Base-by-base conservation (phyloP, 1,140 invertebrate species). In the Augochlora pura region DNA sequence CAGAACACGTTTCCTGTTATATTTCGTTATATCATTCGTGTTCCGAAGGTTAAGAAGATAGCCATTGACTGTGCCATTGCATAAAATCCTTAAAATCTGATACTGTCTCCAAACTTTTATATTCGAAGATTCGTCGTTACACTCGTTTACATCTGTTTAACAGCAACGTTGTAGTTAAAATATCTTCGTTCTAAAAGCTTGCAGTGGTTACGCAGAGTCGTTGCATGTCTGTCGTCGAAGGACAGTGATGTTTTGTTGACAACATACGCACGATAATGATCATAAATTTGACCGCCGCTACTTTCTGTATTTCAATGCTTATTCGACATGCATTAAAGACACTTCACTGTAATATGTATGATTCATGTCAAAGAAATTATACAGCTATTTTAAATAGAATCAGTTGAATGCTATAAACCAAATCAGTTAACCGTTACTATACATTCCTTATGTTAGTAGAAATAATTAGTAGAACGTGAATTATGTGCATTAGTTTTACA, bases 261-360 rank as follows among this genome's bases (percentile, higher is more conserved):
- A 64, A 73, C 14, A 7, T 49, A 64, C n/a, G 27, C 42, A 9
- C 38, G 25, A 12, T 16, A 59, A 23, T 6, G 42, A 52, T 3
- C 57, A 23, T 73, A 73, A 73, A 63, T 52, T 64, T 18, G 39
- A n/a, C 67, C 67, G n/a, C 27, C 25, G 12, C 14, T 75, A 60
- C 12, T 59, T 67, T 60, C 2, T 10, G 8, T 7, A 27, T 4
- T n/a, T 59, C 25, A 3, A 67, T 21, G 32, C 57, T 52, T 63
- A 42, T 59, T 39, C 38, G 64, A 16, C 27, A 46, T 12, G 10
- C 23, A 42, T 42, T 9, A 65, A n/a, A 12, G 32, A 32, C 32
- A 32, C 4, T 32, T 32, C 32, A 2, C 32, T 4, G 25, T 4
- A 57, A 52, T 46, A 32, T 25, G 21, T 1, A 16, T 39, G 14